Base-by-base conservation (phyloP, 2,888 invertebrate genomes). In the Diarsia dahlii region DNA sequence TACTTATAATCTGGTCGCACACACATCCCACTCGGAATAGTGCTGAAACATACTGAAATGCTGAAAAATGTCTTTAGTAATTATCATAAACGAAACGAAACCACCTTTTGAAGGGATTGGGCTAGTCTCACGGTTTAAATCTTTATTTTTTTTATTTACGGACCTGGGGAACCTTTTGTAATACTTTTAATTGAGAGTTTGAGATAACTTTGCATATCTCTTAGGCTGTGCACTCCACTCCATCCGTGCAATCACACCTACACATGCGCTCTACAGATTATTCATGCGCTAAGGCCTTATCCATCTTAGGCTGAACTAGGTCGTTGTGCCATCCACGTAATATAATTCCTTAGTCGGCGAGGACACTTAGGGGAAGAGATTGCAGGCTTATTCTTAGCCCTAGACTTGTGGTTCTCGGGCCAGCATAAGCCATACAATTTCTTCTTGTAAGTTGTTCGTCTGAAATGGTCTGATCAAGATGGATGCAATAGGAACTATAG, bases 401-500 rank as follows among this genome's bases (percentile, higher is more conserved):
- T 50, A 62, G 66, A 46, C 73, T 82, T 34, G 68, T 65, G 80
- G 45, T 54, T 64, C 72, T 45, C 34, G n/a, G 56, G 46, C 18
- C 13, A 80, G 62, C 58, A 74, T 78, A 81, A 81, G 66, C 82
- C 66, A 45, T 58, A 50, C 78, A 82, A 81, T 82, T 82, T 71
- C 78, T 81, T 78, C 54, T 63, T 64, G 52, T 73, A 78, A 81
- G 28, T 69, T 65, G 18, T 66, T 76, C 50, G 1, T 76, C 48
- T 56, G n/a, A 23, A 80, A 69, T n/a, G 5, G 54, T 65, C 20
- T 65, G 15, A 23, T 62, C 45, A 45, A 54, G 54, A 81, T 20
- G 13, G 5, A 69, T 23, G 50, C 28, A 74, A 50, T 13, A 50
- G 13, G 3, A 56, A 58, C 18, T 34, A 2, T 18, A 28, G 15